Evolutionary conservation across 2,888 invertebrate species (phyloP), one percentile per base, ranked within the genome.

Genomic region (Agonopterix alstromeriana): DNA sequence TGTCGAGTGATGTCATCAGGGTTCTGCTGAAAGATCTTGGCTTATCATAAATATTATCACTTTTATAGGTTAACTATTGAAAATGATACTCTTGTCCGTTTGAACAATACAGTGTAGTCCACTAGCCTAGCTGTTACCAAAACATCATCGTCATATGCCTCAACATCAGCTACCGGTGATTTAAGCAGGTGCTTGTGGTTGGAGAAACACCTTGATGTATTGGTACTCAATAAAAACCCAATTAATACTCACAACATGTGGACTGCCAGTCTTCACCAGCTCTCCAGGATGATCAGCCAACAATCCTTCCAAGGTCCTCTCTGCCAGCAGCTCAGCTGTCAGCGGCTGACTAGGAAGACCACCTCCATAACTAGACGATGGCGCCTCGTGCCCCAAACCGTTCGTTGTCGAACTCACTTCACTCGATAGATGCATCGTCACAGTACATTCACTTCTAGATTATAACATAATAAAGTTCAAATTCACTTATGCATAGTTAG

Each of bases 221-320:
- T 17, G 17, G 17, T 17, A 3, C 17, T 17, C 3, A 17, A 17
- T 17, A 17, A 17, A 17, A 17, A 27, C 7, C 27, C 27, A 27
- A 27, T 27, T 4, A 42, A 12, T 10, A 82, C 90, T 87, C 65
- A 98, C 94, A 78, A 98, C 94, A 89, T 97, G 95, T 1, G 98
- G 98, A 72, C 95, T 93, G n/a, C 98, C 98, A 58, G 99, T 99
- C 73, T 97, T 92, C 52, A 98, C 94, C 58, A 98, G 88, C 83
- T 97, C 97, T 11, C 97, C 97, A 2, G 97, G 97, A 85, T 97
- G 97, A 70, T 97, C 97, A 48, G 96, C 94, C 53, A 97, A 84
- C 53, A 96, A 89, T 46, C 95, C 94, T 73, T 96, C 96, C 54
- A 96, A 84, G 2, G 96, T 95, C 56, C 96, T 90, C 71, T 97